Evolutionary conservation across 2,113 vertebrate genomes (phyloP), one percentile per base, ranked within the genome.

Genomic region (Xiphophorus couchianus): DNA sequence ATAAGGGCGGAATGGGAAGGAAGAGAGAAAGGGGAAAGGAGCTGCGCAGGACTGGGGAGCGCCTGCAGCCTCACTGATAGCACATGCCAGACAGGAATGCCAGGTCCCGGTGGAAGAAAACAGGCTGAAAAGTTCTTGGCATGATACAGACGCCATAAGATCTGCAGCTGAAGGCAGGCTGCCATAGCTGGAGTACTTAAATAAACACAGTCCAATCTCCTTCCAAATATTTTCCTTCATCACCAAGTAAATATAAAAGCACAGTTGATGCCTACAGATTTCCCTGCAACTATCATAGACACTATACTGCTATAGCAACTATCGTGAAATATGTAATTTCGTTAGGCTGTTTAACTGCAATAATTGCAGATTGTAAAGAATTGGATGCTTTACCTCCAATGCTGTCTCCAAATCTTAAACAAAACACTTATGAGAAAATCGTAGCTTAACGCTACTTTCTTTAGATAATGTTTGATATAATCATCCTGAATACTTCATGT

Each of bases 21-120:
- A 76, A 84, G 76, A 78, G 68, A 65, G 82, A 73, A 84, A 69
- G 73, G 78, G 62, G 82, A 66, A 75, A 87, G 89, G 84, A 71
- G 89, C 80, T 90, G 87, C 86, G 81, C 78, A 75, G 82, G 73
- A 74, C 74, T 72, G 64, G 84, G 88, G 73, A 61, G 86, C 15
- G 89, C 81, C 94, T 95, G 93, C 89, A 89, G 77, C 79, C 84
- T 78, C 80, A 73, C 90, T 91, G 93, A 94, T 94, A 94, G 91
- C 87, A 74, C 88, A 83, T 90, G 86, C 90, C 78, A 92, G 93
- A 93, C 90, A 90, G 87, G 90, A 93, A 94, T 93, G 92, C 92
- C 86, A 89, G 77, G 66, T 93, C 90, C 90, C 86, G 5, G 72
- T 69, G 90, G 92, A 93, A 66, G 80, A 76, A 83, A 84, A 28